Conservation (phyloP, 2,113 vertebrate genomes). For the Glaucomys volans region DNA sequence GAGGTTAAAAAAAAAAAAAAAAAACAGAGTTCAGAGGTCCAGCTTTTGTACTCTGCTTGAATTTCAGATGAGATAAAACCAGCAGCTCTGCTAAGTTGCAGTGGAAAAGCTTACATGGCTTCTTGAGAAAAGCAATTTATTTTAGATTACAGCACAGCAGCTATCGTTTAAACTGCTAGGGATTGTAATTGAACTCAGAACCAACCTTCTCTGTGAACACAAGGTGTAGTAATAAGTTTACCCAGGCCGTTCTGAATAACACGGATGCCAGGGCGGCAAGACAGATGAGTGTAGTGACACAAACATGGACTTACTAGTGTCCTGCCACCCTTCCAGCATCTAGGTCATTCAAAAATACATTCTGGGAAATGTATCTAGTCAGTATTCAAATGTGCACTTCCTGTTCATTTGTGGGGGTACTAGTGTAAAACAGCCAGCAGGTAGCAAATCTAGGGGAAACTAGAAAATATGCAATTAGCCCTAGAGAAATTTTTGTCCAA, state of each 20-base stretch:
- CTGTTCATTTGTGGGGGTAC: background rate
- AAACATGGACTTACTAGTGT: background rate
- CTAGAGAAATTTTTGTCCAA: slow-evolving; percentile 26
- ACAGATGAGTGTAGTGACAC: background rate
- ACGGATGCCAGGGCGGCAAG: slow-evolving; percentile 2
- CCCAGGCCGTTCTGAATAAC: slow-evolving; percentile 62
- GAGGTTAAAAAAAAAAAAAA: background rate
- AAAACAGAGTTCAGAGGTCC: slow-evolving; percentile 59
- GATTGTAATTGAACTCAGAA: slow-evolving; percentile 86
- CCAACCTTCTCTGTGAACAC: slow-evolving; percentile 75
- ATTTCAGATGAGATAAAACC: slow-evolving; percentile 85
- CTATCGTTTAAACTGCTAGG: slow-evolving; percentile 86
- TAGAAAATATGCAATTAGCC: slow-evolving; percentile 31
- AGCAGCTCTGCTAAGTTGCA: slow-evolving; percentile 72
- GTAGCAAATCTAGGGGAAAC: slow-evolving; percentile 43
- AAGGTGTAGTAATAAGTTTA: slow-evolving; percentile 75
- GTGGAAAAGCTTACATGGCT: slow-evolving; percentile 82
- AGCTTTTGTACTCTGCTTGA: slow-evolving; percentile 71
- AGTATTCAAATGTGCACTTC: background rate
- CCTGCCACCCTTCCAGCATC: background rate
- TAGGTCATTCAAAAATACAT: background rate
- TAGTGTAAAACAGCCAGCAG: slow-evolving; percentile 2
- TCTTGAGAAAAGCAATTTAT: slow-evolving; percentile 89
- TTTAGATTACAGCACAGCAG: slow-evolving; percentile 86
- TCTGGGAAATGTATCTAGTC: background rate